Base-by-base conservation (phyloP, 2,113 vertebrate genomes). In the Apaloderma vittatum region DNA sequence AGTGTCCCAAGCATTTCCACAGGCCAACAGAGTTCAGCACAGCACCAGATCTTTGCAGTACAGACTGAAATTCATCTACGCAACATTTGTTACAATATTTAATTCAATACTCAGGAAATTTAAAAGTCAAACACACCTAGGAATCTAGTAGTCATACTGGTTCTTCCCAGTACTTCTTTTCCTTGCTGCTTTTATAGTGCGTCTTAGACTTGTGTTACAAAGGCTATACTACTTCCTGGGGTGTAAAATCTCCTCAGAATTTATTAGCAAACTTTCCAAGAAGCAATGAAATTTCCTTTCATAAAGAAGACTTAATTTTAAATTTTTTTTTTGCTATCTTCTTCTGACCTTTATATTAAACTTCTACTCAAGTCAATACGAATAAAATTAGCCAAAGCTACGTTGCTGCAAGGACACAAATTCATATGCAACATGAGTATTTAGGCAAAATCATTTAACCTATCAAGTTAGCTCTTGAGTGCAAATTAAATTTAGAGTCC, bases 1-100 rank as follows among this genome's bases (percentile, higher is more conserved):
- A 4, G 3, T 3, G 7, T 65, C 87, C 14, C 54, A 70, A 4
- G 0, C 0, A 61, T 55, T 88, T 80, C 72, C 43, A n/a, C 4
- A 70, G n/a, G 51, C 17, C 36, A 59, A 26, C 0, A 20, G 36
- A 48, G 30, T 49, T 86, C 83, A 76, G 36, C n/a, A 48, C 34
- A 91, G 46, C 22, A 82, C 36, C 45, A 51, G 26, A 36, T 24
- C 63, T 51, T 52, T 26, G 22, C 7, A 62, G 29, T 27, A 81
- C 16, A 19, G 40, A 74, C 23, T 55, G 63, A 67, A 63, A 65
- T 29, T 67, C 65, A 91, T n/a, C 62, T 43, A 61, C 2, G 1
- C 8, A 26, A 40, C 1, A 67, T 49, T 71, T 57, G 24, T 67
- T 81, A 77, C 32, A 90, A 12, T 32, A 73, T 52, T 62, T 67